Percentiles rank a stretch among this genome's conserved stretches.
phyloP scores from a whole-genome alignment of 2,113 vertebrate species.

The Rhabdomys dilectus region DNA sequence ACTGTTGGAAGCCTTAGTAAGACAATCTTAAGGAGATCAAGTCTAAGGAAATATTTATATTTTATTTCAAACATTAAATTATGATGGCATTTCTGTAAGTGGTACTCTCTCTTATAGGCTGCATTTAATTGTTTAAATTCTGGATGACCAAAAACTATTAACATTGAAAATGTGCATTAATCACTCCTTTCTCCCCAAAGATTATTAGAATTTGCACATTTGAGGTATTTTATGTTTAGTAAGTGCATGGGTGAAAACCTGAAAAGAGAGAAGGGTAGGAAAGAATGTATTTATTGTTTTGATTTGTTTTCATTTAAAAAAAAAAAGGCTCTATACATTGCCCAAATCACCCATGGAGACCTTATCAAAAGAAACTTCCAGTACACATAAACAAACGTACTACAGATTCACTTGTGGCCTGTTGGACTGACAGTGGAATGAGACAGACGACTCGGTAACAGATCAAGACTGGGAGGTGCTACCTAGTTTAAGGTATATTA shows the following conservation, averaged over 20 bases:
- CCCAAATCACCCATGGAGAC: neutral
- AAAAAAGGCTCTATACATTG: neutral
- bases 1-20: conserved; percentile 3
- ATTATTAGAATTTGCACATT: neutral
- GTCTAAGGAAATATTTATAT: neutral
- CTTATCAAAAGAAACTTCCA: conserved; percentile 35
- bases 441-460: conserved; percentile 1
- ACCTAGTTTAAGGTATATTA: neutral
- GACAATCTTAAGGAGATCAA: neutral
- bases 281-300: neutral
- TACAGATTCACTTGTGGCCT: neutral
- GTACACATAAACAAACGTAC: neutral
- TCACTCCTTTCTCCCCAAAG: neutral
- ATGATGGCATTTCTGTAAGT: neutral
- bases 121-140: neutral
- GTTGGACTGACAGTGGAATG: neutral
- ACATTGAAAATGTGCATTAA: neutral
- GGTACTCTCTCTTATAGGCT: neutral
- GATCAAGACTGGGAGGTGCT: conserved; percentile 25
- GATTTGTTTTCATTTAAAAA: neutral
- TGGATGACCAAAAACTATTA: conserved; percentile 10
- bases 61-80: conserved; percentile 7
- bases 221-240: conserved; percentile 1
- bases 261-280: neutral
- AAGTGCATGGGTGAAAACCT: neutral